Percentiles rank a stretch among this genome's conserved stretches.
These are phyloP conservation scores for Drosophila jambulina DNA, from an alignment of 1,140 invertebrate genomes.

Conservation along the genomic window DNA sequence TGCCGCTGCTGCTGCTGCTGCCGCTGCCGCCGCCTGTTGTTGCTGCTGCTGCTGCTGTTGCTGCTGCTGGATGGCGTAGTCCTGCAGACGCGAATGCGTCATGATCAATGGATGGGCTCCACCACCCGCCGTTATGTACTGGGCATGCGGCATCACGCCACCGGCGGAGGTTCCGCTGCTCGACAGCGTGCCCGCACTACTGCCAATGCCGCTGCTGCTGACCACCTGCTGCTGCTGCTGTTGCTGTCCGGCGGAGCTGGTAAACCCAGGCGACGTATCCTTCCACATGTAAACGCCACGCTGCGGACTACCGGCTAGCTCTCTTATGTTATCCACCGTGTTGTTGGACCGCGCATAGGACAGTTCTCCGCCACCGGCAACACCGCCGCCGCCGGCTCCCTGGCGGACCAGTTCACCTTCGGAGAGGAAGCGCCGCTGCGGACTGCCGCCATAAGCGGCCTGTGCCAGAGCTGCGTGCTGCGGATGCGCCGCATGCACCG, in stretches of 20 bases:
- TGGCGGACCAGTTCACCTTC: slow-evolving; percentile 94
- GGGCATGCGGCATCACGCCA: slow-evolving; percentile 66
- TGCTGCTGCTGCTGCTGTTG: slow-evolving; percentile 63
- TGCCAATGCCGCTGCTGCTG: slow-evolving; percentile 65
- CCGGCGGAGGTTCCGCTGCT: slow-evolving; percentile 55
- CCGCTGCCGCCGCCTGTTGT: slow-evolving; percentile 56
- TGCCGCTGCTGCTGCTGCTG: slow-evolving; percentile 84
- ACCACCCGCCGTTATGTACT: slow-evolving; percentile 75
- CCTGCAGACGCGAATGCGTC: slow-evolving; percentile 79
- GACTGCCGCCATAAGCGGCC: slow-evolving; percentile 87
- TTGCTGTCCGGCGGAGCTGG: slow-evolving; percentile 29
- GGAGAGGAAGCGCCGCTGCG: slow-evolving; percentile 93
- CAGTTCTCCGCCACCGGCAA: slow-evolving; percentile 85
- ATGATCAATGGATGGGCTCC: slow-evolving; percentile 73
- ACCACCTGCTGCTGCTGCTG: slow-evolving; percentile 33
- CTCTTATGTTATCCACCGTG: slow-evolving; percentile 89
- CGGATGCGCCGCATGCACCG: slow-evolving; percentile 49
- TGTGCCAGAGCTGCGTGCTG: slow-evolving; percentile 63
- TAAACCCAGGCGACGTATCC: slow-evolving; percentile 88
- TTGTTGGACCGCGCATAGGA: slow-evolving; percentile 87
- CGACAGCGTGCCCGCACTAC: slow-evolving; percentile 78
- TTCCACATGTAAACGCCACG: slow-evolving; percentile 94
- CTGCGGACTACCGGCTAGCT: slow-evolving; percentile 93
- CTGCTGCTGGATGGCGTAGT: slow-evolving; percentile 63
- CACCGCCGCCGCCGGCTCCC: slow-evolving; percentile 86